Base-by-base conservation (phyloP, 2,113 vertebrate genomes). In the Amblyornis subalaris region DNA sequence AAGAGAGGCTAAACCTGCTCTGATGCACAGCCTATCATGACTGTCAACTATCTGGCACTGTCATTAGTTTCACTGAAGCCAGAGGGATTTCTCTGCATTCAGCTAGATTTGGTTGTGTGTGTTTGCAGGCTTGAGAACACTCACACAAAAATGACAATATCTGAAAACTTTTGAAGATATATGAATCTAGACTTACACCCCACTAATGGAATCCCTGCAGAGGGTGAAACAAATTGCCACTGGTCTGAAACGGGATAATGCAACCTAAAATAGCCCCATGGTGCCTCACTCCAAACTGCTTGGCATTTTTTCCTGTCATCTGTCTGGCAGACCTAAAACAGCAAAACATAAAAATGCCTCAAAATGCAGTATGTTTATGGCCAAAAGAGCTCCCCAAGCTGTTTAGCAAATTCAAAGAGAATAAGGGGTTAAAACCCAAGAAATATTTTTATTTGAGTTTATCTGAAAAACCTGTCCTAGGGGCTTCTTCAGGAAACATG, bases 61-160 rank as follows among this genome's bases (percentile, higher is more conserved):
- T 85, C 86, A 85, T 57, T 89, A 88, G 67, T 94, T 92, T 83
- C 67, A 53, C 67, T 80, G 85, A 85, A 94, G 60, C 53, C 72
- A 80, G 72, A 57, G 61, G 47, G 66, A 94, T 95, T 91, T 83
- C 54, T 84, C 71, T 71, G 44, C 75, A 25, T 65, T 90, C 82
- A 93, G 75, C 62, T 79, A 48, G 89, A 82, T 19, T 40, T 1
- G 6, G 47, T 12, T 57, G 12, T 44, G 14, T 21, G 25, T 7
- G 4, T 78, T 88, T 71, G n/a, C 33, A 73, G 54, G 45, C 23
- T 48, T 55, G 35, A 76, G 47, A 89, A 35, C 22, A 48, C 42
- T 10, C 42, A 62, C 25, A 54, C 55, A 66, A 28, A 65, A 69
- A 48, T 18, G 1, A 44, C 36, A 64, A 5, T 45, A 80, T 70